phyloP scores from a whole-genome alignment of 2,113 vertebrate species.

The Verasper variegatus region DNA sequence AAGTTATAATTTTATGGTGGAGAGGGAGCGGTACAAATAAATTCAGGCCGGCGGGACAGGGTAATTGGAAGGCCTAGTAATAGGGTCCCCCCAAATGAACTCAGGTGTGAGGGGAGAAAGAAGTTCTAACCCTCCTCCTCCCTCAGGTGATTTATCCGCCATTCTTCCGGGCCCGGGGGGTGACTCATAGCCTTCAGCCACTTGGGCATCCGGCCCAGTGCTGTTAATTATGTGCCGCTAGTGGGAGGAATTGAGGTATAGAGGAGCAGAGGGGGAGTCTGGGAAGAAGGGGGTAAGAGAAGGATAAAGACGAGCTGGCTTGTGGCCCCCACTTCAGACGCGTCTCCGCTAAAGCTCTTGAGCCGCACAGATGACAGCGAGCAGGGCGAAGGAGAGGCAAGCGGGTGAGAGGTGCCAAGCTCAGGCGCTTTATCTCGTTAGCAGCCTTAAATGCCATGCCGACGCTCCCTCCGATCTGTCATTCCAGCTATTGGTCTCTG shows the following conservation, averaged over 20 bases:
- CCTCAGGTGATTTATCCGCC: conserved; percentile 81
- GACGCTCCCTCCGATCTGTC: conserved; percentile 72
- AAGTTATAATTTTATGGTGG: conserved; percentile 86
- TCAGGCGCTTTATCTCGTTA: conserved; percentile 79
- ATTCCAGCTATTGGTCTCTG: conserved; percentile 74
- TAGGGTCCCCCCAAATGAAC: conserved; percentile 77
- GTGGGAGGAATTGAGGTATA: conserved; percentile 58
- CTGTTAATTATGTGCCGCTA: conserved; percentile 80
- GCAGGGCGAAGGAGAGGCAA: conserved; percentile 65
- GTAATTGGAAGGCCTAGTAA: conserved; percentile 84
- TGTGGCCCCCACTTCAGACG: conserved; percentile 70
- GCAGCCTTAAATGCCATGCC: conserved; percentile 78
- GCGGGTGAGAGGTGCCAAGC: conserved; percentile 72
- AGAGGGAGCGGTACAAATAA: conserved; percentile 82
- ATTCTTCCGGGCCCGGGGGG: conserved; percentile 70
- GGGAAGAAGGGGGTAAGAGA: conserved; percentile 52
- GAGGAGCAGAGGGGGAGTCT: conserved; percentile 41
- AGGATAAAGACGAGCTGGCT: conserved; percentile 72
- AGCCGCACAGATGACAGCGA: conserved; percentile 74
- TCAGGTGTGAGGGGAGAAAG: conserved; percentile 77
- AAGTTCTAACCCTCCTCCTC: conserved; percentile 69
- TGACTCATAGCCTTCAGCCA: conserved; percentile 81
- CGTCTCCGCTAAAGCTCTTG: conserved; percentile 80
- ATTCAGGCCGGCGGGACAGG: conserved; percentile 81
- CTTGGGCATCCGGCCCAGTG: conserved; percentile 74